Percentiles rank a stretch among this genome's conserved stretches.
Conservation (phyloP, 2,888 invertebrate genomes). For the Spodoptera exigua region DNA sequence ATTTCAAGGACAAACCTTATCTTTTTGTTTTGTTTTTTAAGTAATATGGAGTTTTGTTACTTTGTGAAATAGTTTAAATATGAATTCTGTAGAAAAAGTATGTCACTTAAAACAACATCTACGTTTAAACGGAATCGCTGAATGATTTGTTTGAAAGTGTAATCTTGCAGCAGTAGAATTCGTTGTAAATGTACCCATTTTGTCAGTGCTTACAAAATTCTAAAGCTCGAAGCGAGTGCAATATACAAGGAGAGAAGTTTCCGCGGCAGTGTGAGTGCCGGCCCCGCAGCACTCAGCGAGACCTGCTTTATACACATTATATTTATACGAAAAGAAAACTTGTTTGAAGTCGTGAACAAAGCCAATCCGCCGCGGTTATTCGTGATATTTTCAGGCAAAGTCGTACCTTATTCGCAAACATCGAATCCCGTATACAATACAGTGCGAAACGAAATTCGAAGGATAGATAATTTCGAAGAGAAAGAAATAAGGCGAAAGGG, state of each 20-base stretch:
- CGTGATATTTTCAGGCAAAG: constrained; percentile 85
- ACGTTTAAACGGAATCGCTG: constrained; percentile 2
- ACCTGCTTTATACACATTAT: constrained; percentile 82
- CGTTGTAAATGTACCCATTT: constrained; percentile 58
- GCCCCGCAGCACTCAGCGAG: constrained; percentile 51
- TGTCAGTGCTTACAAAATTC: constrained; percentile 65
- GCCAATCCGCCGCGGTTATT: constrained; percentile 87
- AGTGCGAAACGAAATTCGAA: constrained; percentile 89
- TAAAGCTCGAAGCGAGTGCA: constrained; percentile 61
- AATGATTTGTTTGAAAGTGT: constrained; percentile 51
- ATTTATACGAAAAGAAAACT: constrained; percentile 82
- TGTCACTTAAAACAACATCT: not conserved
- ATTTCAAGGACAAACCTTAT: not conserved
- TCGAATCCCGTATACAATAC: constrained; percentile 87
- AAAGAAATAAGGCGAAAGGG: constrained; percentile 87
- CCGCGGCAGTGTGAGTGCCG: constrained; percentile 53
- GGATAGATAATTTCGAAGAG: constrained; percentile 88
- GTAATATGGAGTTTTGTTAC: too few species aligned
- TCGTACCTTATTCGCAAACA: constrained; percentile 88
- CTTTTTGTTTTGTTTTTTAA: too few species aligned
- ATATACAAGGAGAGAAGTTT: constrained; percentile 68
- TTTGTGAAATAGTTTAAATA: too few species aligned
- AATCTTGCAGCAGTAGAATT: constrained; percentile 40
- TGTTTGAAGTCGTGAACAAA: constrained; percentile 88
- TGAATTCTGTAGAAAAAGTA: not conserved